Evolutionary conservation across 2,888 invertebrate genomes (phyloP).

Genomic region (Brenthis daphne): DNA sequence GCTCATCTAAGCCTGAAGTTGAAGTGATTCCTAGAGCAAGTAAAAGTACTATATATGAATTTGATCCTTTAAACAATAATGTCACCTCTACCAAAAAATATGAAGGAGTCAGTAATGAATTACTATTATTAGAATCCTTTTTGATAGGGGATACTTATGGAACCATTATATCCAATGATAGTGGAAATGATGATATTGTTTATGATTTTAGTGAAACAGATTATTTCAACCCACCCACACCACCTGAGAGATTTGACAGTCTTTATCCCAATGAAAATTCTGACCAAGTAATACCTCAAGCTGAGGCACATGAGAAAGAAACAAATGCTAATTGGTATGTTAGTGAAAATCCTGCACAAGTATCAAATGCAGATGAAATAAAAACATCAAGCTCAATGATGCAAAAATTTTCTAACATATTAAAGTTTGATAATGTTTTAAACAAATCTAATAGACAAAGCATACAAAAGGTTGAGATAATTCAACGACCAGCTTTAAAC

Average conservation of each 20-base stretch:
- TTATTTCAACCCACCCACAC: slow-evolving; percentile 82
- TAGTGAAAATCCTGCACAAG: slow-evolving; percentile 46
- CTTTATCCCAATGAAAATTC: slow-evolving; percentile 67
- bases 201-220: slow-evolving; percentile 66
- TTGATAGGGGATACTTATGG: slow-evolving; percentile 87
- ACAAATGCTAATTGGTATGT: slow-evolving; percentile 74
- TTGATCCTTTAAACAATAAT: slow-evolving; percentile 83
- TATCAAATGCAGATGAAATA: slow-evolving; percentile 46
- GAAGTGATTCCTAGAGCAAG: slow-evolving; percentile 55
- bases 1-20: slow-evolving; percentile 37
- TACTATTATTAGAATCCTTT: slow-evolving; percentile 85
- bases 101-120: slow-evolving; percentile 82
- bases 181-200: slow-evolving; percentile 57
- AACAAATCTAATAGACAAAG: slow-evolving; percentile 56
- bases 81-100: slow-evolving; percentile 54
- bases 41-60: slow-evolving; percentile 87
- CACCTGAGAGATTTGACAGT: slow-evolving; percentile 85
- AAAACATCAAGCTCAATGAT: slow-evolving; percentile 62
- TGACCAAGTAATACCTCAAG: slow-evolving; percentile 45
- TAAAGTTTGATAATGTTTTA: slow-evolving; percentile 77
- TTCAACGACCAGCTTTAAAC: slow-evolving; percentile 80
- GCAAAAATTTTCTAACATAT: slow-evolving; percentile 66
- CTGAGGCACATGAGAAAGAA: slow-evolving; percentile 51
- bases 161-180: slow-evolving; percentile 76
- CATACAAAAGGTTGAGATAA: slow-evolving; percentile 53